These are phyloP conservation scores for Halesus radiatus DNA, from an alignment of 1,140 invertebrate genomes.

Conservation along the genomic window DNA sequence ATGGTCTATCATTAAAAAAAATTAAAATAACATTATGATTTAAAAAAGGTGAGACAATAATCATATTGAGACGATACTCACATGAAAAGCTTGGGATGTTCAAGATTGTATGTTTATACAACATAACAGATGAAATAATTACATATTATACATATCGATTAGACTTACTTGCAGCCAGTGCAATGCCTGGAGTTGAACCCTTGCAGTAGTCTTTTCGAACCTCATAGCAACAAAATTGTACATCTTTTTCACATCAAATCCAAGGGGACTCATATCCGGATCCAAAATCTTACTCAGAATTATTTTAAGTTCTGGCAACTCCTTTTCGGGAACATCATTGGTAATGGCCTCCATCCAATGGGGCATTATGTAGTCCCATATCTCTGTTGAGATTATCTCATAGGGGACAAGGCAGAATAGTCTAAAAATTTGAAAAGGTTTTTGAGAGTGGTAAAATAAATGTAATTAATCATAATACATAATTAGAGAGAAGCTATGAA, in stretches of 20 bases:
- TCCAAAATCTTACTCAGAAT: constrained; percentile 97
- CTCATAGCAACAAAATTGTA: constrained; percentile 94
- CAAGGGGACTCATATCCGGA: constrained; percentile 94
- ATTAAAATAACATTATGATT: no score
- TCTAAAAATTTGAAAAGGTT: constrained; percentile 62
- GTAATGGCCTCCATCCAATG: constrained; percentile 98
- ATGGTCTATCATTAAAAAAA: no score
- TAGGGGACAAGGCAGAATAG: constrained; percentile 97
- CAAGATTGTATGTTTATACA: no score
- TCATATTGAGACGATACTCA: no score
- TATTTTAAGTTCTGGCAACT: constrained; percentile 91
- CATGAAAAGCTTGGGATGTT: no score
- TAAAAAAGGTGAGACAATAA: no score
- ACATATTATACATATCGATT: neutral
- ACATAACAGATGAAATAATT: no score
- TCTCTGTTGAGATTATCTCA: constrained; percentile 94
- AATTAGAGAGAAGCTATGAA: no score
- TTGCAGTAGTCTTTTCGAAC: constrained; percentile 87
- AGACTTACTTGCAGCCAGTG: constrained; percentile 91
- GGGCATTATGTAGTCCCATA: constrained; percentile 98
- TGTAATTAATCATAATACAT: no score
- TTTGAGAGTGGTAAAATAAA: no score
- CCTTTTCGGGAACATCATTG: constrained; percentile 93
- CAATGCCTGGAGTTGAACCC: constrained; percentile 93
- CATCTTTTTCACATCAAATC: constrained; percentile 94